Evolutionary conservation across 64 coral and sea anemone genomes (phyloP).

Genomic region (Pocillopora verrucosa): DNA sequence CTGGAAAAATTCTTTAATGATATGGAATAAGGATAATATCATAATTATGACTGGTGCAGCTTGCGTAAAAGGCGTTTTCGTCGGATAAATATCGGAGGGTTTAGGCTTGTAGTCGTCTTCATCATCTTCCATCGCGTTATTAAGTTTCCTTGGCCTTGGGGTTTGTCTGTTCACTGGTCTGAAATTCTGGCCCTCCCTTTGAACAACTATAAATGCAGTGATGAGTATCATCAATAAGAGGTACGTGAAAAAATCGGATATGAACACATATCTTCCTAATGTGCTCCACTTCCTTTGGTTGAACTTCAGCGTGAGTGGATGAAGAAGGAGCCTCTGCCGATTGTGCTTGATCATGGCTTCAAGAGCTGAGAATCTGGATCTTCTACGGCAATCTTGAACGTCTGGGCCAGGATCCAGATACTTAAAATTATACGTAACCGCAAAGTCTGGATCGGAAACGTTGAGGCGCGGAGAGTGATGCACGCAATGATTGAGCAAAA

Average conservation of each 20-base stretch:
- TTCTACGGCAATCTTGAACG: not conserved
- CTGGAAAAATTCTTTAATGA: conserved; percentile 70
- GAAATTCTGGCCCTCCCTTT: conserved; percentile 19
- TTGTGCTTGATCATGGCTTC: conserved; percentile 67
- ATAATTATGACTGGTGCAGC: conserved; percentile 49
- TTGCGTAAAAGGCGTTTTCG: not conserved
- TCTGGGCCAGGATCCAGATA: conserved; percentile 74
- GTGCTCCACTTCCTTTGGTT: conserved; percentile 64
- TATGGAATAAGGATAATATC: conserved; percentile 42
- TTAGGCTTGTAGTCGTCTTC: not conserved
- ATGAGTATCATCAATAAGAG: conserved; percentile 49
- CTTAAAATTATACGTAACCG: conserved; percentile 69
- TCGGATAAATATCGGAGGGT: conserved; percentile 45
- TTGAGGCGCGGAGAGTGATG: conserved; percentile 18
- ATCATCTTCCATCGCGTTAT: not conserved
- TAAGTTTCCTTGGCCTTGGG: too few relatives aligned
- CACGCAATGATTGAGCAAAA: conserved; percentile 40
- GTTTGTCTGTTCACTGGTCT: not conserved
- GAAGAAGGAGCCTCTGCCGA: conserved; percentile 53
- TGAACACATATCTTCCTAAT: conserved; percentile 60
- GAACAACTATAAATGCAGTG: conserved; percentile 51
- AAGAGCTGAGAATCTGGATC: conserved; percentile 30
- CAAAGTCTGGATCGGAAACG: conserved; percentile 37
- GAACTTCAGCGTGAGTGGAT: conserved; percentile 64
- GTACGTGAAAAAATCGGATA: conserved; percentile 50